Conservation (phyloP, 2,797 vertebrate genomes). For the Leucoraja ocellata region DNA sequence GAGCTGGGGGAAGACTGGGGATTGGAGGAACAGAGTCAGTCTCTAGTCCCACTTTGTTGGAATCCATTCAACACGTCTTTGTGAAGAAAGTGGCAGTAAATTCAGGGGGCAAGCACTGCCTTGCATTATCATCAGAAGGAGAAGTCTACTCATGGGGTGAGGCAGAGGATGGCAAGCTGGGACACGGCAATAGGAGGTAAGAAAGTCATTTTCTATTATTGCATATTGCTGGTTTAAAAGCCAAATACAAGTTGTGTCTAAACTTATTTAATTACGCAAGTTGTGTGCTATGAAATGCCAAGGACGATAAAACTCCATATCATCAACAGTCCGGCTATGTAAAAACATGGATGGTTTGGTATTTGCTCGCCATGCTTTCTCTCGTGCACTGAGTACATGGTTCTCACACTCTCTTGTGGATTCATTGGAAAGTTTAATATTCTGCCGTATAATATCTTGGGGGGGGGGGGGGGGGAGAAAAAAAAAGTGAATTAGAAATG, state of each 20-base stretch:
- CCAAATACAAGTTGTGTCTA: background rate
- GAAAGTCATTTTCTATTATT: background rate
- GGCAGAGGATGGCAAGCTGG: slow-evolving; percentile 93
- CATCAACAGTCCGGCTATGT: too few relatives aligned
- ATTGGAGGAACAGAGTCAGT: slow-evolving; percentile 95
- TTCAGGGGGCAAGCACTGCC: slow-evolving; percentile 95
- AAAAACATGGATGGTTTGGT: too few relatives aligned
- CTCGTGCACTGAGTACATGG: too few relatives aligned
- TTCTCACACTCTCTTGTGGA: too few relatives aligned
- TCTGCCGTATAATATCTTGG: too few relatives aligned
- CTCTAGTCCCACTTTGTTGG: slow-evolving; percentile 87
- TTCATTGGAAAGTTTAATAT: too few relatives aligned
- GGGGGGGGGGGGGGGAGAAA: too few relatives aligned
- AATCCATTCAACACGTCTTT: slow-evolving; percentile 96
- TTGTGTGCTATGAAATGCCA: too few relatives aligned
- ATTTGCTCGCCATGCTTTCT: too few relatives aligned
- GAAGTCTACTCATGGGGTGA: slow-evolving; percentile 98
- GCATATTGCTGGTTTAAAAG: background rate
- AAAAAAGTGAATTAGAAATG: too few relatives aligned
- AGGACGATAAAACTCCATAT: too few relatives aligned
- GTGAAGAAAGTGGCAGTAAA: slow-evolving; percentile 97
- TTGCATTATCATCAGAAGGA: slow-evolving; percentile 90
- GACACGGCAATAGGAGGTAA: slow-evolving; percentile 92
- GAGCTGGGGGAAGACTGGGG: slow-evolving; percentile 87
- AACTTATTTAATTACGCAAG: background rate